A percentile compares a stretch with the other conserved stretches of the same genome.
Conservation (phyloP, 1,140 invertebrate genomes). For the Coboldia fuscipes region DNA sequence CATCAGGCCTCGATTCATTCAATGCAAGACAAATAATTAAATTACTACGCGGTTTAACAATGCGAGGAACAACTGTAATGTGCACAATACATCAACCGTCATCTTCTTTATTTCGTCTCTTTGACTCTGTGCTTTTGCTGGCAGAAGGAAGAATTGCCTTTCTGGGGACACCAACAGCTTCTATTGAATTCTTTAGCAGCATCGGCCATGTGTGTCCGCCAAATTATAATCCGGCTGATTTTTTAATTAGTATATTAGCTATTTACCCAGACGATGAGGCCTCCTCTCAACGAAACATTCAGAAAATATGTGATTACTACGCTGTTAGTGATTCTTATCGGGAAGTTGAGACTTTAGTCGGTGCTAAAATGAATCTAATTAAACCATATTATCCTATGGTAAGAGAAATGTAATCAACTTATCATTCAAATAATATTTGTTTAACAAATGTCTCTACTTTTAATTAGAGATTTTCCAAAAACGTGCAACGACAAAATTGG, state of each 20-base stretch:
- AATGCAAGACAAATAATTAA: constrained; percentile 75
- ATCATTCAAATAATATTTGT: no score
- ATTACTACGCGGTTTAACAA: constrained; percentile 41
- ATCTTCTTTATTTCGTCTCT: constrained; percentile 75
- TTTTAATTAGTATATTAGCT: constrained; percentile 68
- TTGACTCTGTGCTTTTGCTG: constrained; percentile 67
- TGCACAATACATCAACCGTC: constrained; percentile 96
- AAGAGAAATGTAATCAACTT: no score
- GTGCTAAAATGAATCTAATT: no score
- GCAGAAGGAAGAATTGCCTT: constrained; percentile 80
- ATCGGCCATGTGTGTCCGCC: constrained; percentile 54
- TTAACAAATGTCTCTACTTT: no score
- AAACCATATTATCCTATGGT: no score
- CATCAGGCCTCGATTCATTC: constrained; percentile 79
- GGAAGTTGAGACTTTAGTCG: constrained; percentile 16
- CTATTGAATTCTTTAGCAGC: constrained; percentile 58
- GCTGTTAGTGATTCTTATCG: constrained; percentile 36
- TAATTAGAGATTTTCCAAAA: no score
- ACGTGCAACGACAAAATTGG: constrained; percentile 29
- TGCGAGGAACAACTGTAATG: constrained; percentile 61
- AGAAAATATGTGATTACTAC: constrained; percentile 53
- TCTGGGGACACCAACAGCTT: constrained; percentile 49
- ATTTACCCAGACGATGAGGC: constrained; percentile 53
- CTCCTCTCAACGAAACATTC: constrained; percentile 34
- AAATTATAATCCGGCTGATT: constrained; percentile 85